Evolutionary conservation across 2,113 vertebrate species (phyloP).

Genomic region (Elephas maximus): DNA sequence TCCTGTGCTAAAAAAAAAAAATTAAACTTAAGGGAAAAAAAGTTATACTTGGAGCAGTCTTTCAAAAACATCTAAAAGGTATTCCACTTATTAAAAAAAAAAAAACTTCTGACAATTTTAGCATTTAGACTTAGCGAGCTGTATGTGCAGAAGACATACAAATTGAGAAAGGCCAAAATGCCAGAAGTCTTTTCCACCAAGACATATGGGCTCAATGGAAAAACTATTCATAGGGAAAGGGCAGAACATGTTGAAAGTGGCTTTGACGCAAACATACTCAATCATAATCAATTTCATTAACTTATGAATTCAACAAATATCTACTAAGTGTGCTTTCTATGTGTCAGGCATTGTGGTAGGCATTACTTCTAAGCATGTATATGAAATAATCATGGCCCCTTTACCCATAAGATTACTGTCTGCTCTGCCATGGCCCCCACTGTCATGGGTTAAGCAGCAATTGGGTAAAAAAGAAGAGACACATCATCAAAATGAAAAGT

Average conservation of each 20-base stretch:
- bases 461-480: background rate
- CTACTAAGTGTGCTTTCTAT: background rate
- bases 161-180: background rate
- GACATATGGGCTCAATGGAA: background rate
- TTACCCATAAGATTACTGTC: background rate
- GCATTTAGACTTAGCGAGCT: slow-evolving; percentile 25
- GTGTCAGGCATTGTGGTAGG: background rate
- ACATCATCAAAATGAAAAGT: slow-evolving; percentile 2
- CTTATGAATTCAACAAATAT: slow-evolving; percentile 8
- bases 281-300: slow-evolving; percentile 52
- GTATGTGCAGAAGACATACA: background rate
- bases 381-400: background rate
- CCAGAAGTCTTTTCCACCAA: slow-evolving; percentile 32
- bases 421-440: background rate
- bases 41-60: background rate
- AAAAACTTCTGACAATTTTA: slow-evolving; percentile 10
- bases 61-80: slow-evolving; percentile 39
- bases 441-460: slow-evolving; percentile 20
- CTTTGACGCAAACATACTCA: background rate
- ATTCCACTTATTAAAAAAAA: slow-evolving; percentile 12
- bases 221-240: slow-evolving; percentile 2
- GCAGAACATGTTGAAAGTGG: slow-evolving; percentile 30
- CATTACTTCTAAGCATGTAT: background rate
- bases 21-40: slow-evolving; percentile 37
- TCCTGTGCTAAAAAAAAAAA: slow-evolving; percentile 42